Base-by-base conservation (phyloP, 2,797 vertebrate genomes). In the Xerus rutilus region DNA sequence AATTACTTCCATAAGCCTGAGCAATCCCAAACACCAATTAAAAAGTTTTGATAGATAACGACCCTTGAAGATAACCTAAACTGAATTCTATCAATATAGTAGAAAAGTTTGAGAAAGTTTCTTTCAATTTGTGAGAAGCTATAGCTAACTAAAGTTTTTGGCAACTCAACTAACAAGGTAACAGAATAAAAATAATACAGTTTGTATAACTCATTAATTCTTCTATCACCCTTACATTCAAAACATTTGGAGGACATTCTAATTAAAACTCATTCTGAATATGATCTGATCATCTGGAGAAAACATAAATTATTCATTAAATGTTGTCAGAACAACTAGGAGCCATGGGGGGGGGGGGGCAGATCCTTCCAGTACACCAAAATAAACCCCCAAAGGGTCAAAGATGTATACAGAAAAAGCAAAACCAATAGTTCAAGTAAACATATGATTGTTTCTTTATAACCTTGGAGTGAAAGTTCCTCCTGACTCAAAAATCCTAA, bases 261-360 rank as follows among this genome's bases (percentile, higher is more conserved):
- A 91, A 91, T 89, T 94, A 92, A 81, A 86, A 86, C 39, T 43
- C 76, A 82, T 70, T 91, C 69, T 83, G 74, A 96, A 76, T 69
- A 89, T 64, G 49, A 93, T 52, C 23, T 89, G 64, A 89, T 72
- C 73, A 91, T 76, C 12, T 64, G 10, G 11, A 82, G 70, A 95
- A 87, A 93, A 95, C 9, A 89, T 86, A 47, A 77, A 91, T 93
- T 87, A 94, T 45, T 90, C 76, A 95, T 65, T 70, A 94, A 90
- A 79, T 62, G 35, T 57, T 85, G 8, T 86, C 65, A 78, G 39
- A 81, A 89, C 4, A 49, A 85, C 23, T 25, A 64, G 74, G 32
- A 86, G 49, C 21, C 21, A 47, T 82, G 43, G 65, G 23, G 77
- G 39, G 39, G 39, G 39, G 2, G 21, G 91, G 52, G 12, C 35